phyloP scores from a whole-genome alignment of 2,797 vertebrate genomes.

The Melopsittacus undulatus region DNA sequence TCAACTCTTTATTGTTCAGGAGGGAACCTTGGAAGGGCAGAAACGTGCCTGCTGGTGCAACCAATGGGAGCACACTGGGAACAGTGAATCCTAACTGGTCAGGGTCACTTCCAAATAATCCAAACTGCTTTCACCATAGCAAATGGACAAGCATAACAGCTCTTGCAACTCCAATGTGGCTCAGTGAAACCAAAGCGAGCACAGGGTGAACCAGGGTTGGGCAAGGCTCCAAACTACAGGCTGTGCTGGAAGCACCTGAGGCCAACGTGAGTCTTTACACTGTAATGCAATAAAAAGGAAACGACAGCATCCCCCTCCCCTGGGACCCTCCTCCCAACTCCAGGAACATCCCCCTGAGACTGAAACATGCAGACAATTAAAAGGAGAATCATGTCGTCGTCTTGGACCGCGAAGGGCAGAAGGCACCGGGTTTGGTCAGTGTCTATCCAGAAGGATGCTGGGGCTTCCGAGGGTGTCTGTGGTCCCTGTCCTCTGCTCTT shows the following conservation, averaged over 20 bases:
- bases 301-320: background rate
- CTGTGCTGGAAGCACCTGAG: background rate
- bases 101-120: background rate
- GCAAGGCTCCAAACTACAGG: background rate
- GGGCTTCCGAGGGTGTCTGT: background rate
- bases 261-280: background rate
- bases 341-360: background rate
- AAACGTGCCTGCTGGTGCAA: background rate
- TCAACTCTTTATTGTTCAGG: conserved; percentile 68
- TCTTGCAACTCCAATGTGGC: background rate
- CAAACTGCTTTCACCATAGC: background rate
- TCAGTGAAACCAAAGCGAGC: conserved; percentile 12
- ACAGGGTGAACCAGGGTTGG: background rate
- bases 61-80: background rate
- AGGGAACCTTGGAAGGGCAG: conserved; percentile 30
- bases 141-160: background rate
- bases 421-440: conserved; percentile 64
- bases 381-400: conserved; percentile 5
- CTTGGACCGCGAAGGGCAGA: conserved; percentile 31
- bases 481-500: conserved; percentile 48
- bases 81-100: conserved; percentile 32
- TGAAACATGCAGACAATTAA: conserved; percentile 33
- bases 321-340: background rate
- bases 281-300: background rate
- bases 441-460: conserved; percentile 48